phyloP scores from a whole-genome alignment of 2,888 invertebrate species.

The Acrobeloides nanus region DNA sequence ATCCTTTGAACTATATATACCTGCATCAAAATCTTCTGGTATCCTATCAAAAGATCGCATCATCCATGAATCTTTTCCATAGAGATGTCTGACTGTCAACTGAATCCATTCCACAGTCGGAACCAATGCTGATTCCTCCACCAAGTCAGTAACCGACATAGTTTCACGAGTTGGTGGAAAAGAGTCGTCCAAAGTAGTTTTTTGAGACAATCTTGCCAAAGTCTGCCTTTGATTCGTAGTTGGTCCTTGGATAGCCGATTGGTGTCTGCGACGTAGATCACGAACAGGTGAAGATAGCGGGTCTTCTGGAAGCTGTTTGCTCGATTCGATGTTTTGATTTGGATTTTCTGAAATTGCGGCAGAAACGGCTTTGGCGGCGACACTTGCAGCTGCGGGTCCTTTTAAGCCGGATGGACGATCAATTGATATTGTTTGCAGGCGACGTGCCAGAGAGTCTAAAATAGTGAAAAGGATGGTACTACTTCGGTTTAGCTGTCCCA shows the following conservation, averaged over 20 bases:
- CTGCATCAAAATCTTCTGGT: conserved; percentile 26
- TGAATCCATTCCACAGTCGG: conserved; percentile 17
- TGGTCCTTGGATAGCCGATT: background rate
- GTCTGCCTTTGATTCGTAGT: background rate
- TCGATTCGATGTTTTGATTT: background rate
- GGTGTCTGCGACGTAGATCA: conserved; percentile 1
- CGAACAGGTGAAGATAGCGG: background rate
- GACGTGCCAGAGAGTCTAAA: conserved; percentile 3
- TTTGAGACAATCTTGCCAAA: background rate
- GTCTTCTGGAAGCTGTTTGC: background rate
- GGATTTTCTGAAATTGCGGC: no score
- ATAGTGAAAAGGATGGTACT: no score
- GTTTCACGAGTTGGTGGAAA: background rate
- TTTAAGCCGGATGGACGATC: conserved; percentile 8
- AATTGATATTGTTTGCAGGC: conserved; percentile 9
- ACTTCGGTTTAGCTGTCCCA: no score
- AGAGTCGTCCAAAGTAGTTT: background rate
- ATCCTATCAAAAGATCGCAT: conserved; percentile 28
- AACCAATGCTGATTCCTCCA: background rate
- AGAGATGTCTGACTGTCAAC: conserved; percentile 31
- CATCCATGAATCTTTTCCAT: conserved; percentile 26
- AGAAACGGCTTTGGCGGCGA: background rate
- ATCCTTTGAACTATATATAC: background rate
- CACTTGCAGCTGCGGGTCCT: conserved; percentile 1
- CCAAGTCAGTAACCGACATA: background rate